Evolutionary conservation across 1,140 invertebrate genomes (phyloP).

Genomic region (Adoxophyes honmai): DNA sequence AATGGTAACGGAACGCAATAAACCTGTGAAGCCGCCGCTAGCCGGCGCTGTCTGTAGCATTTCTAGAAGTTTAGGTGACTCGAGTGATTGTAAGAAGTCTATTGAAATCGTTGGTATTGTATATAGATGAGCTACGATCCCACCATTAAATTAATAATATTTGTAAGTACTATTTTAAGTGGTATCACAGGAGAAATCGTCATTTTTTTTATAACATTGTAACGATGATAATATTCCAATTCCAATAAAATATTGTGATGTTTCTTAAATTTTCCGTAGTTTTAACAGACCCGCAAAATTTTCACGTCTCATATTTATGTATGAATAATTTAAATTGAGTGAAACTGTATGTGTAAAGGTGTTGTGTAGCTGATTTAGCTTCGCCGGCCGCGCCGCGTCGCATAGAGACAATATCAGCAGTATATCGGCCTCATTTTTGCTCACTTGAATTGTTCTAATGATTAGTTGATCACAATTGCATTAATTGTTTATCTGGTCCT

Average conservation of each 20-base stretch:
- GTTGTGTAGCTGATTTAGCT: slow-evolving; percentile 43
- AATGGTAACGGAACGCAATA: slow-evolving; percentile 67
- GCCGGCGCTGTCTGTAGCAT: slow-evolving; percentile 39
- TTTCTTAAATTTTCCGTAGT: slow-evolving; percentile 61
- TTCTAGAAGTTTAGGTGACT: slow-evolving; percentile 57
- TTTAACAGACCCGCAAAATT: slow-evolving; percentile 32
- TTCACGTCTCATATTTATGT: slow-evolving; percentile 43
- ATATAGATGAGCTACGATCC: slow-evolving; percentile 74
- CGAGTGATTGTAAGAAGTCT: slow-evolving; percentile 70
- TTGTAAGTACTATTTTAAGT: slow-evolving; percentile 72
- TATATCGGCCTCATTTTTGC: slow-evolving; percentile 48
- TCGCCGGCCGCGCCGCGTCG: slow-evolving; percentile 38
- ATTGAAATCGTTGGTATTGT: slow-evolving; percentile 73
- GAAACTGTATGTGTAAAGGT: slow-evolving; percentile 23
- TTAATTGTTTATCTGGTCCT: slow-evolving; percentile 17
- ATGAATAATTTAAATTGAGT: slow-evolving; percentile 45
- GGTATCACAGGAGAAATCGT: slow-evolving; percentile 62
- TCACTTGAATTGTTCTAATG: slow-evolving; percentile 33
- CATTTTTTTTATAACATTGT: slow-evolving; percentile 58
- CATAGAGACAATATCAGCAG: slow-evolving; percentile 26
- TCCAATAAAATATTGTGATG: slow-evolving; percentile 73
- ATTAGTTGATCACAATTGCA: slow-evolving; percentile 25
- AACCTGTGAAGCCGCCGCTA: slow-evolving; percentile 36
- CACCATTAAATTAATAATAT: slow-evolving; percentile 74
- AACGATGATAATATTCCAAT: slow-evolving; percentile 61